phyloP scores from a whole-genome alignment of 1,140 invertebrate species.

The Polypedilum pembai region DNA sequence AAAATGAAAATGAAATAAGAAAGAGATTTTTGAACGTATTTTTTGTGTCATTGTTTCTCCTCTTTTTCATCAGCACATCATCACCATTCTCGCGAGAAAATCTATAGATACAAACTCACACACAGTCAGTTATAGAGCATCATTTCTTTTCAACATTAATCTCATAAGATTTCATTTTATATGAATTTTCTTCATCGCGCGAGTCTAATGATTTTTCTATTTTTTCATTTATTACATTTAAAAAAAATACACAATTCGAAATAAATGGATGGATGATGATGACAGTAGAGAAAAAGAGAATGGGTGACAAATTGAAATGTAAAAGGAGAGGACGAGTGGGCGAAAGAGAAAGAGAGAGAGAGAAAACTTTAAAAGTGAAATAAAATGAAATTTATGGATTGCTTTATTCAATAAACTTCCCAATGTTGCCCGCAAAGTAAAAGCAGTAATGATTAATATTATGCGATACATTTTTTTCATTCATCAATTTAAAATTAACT shows the following conservation, averaged over 20 bases:
- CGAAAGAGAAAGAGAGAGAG: too few relatives aligned
- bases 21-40: neutral
- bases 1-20: neutral
- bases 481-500: too few relatives aligned
- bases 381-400: neutral
- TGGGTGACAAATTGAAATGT: neutral
- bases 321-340: neutral
- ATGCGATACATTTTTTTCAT: neutral
- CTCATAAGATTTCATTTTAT: constrained; percentile 12
- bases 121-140: neutral
- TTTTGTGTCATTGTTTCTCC: constrained; percentile 6
- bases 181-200: neutral
- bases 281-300: neutral
- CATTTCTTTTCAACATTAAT: neutral
- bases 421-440: too few relatives aligned
- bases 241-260: neutral
- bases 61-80: neutral
- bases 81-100: constrained; percentile 3
- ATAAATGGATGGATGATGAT: constrained; percentile 18
- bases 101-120: neutral
- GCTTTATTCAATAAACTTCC: neutral
- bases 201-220: neutral
- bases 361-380: neutral
- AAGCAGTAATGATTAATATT: neutral
- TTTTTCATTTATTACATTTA: neutral